Conservation (phyloP, 2,888 invertebrate genomes). For the Parasteatoda lunata region DNA sequence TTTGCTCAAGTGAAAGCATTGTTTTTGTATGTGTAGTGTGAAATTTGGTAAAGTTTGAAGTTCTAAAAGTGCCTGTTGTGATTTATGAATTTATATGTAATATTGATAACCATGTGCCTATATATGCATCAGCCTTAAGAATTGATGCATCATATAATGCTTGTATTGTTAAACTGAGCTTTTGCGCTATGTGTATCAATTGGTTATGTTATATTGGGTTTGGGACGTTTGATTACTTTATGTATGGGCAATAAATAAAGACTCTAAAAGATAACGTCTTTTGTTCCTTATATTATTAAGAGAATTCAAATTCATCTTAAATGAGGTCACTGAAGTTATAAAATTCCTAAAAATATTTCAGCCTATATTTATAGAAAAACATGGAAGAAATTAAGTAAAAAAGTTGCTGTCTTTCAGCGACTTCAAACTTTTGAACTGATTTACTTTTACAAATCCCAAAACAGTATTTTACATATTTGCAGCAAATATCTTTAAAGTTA, state of each 20-base stretch:
- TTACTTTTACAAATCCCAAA: too few relatives aligned
- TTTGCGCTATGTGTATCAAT: conserved; percentile 55
- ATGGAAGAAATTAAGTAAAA: too few relatives aligned
- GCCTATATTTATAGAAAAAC: too few relatives aligned
- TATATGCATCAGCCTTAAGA: conserved; percentile 22
- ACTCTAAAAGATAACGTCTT: conserved; percentile 9
- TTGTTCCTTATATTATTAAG: neutral
- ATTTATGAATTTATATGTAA: conserved; percentile 38
- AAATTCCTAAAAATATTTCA: too few relatives aligned
- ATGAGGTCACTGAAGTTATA: too few relatives aligned
- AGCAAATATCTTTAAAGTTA: too few relatives aligned
- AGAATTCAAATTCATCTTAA: neutral
- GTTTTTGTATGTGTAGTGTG: conserved; percentile 19
- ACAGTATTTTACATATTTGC: too few relatives aligned
- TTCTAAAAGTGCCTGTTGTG: conserved; percentile 64
- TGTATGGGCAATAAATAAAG: conserved; percentile 50
- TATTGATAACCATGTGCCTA: conserved; percentile 49
- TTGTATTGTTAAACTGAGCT: conserved; percentile 48
- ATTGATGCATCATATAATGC: conserved; percentile 53
- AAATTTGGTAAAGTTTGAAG: conserved; percentile 12
- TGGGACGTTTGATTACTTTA: conserved; percentile 60
- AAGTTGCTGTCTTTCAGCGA: too few relatives aligned
- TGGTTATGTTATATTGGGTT: conserved; percentile 62
- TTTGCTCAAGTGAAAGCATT: conserved; percentile 67
- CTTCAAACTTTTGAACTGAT: too few relatives aligned